Evolutionary conservation across 2,113 vertebrate genomes (phyloP).

Genomic region (Pedionomus torquatus): DNA sequence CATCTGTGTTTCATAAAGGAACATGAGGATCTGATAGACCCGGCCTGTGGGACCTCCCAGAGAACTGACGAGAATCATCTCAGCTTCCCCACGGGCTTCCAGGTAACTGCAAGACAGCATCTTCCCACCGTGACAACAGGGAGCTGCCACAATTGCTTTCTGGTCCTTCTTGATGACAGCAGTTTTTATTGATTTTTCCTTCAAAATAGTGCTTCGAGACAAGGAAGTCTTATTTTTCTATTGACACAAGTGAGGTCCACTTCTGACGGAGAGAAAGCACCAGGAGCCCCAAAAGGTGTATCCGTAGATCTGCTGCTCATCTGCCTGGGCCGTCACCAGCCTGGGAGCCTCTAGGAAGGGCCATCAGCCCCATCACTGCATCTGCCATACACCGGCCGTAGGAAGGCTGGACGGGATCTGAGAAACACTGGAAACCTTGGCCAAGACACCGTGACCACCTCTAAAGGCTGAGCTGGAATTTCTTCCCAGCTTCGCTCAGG

Average conservation of each 20-base stretch:
- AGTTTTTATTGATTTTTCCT: not conserved
- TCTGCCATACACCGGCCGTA: not conserved
- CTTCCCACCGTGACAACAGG: not conserved
- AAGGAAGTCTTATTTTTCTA: not conserved
- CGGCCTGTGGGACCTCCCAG: not conserved
- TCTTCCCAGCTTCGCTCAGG: not conserved
- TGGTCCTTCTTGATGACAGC: not conserved
- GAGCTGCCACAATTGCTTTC: not conserved
- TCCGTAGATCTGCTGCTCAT: not conserved
- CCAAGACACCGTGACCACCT: not conserved
- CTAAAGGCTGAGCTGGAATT: not conserved
- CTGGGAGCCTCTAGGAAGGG: not conserved
- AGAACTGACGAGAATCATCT: not conserved
- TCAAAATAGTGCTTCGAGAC: not conserved
- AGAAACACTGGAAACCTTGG: not conserved
- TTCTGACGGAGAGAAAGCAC: not conserved
- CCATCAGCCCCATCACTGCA: not conserved
- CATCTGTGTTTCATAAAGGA: slow-evolving; percentile 35
- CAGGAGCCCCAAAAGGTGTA: not conserved
- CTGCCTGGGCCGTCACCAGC: not conserved
- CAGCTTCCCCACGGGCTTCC: not conserved
- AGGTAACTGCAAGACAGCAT: not conserved
- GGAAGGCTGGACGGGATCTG: not conserved
- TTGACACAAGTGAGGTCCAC: not conserved
- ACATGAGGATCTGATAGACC: not conserved